Evolutionary conservation across 64 coral and sea anemone species (phyloP).

Genomic region (Montipora cactus): DNA sequence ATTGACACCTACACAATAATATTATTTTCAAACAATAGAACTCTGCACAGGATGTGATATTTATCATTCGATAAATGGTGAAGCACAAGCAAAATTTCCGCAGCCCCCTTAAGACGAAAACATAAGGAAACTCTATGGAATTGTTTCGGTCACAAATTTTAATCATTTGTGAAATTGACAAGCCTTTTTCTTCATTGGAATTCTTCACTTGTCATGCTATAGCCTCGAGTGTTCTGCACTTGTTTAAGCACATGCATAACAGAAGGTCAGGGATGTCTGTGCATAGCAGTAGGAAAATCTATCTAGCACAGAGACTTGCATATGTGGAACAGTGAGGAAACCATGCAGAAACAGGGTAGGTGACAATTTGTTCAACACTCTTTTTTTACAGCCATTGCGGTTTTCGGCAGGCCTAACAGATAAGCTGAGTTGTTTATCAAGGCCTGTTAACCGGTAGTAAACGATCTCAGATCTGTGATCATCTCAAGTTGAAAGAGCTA

Average conservation of each 20-base stretch:
- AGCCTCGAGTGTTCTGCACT: not conserved
- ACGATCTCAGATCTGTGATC: not conserved
- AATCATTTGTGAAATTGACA: too few relatives aligned
- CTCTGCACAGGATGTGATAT: too few relatives aligned
- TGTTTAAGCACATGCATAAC: not conserved
- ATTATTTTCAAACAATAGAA: too few relatives aligned
- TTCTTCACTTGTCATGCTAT: too few relatives aligned
- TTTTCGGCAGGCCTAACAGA: not conserved
- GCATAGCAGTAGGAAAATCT: not conserved
- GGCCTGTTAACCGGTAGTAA: not conserved
- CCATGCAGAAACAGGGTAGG: constrained; percentile 2
- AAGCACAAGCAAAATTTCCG: too few relatives aligned
- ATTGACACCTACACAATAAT: too few relatives aligned
- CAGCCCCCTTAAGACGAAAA: too few relatives aligned
- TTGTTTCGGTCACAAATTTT: too few relatives aligned
- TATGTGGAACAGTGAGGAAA: not conserved
- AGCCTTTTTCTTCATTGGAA: too few relatives aligned
- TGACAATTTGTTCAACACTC: not conserved
- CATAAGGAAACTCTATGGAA: too few relatives aligned
- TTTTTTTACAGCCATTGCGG: not conserved
- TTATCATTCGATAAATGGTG: too few relatives aligned
- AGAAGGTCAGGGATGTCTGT: not conserved
- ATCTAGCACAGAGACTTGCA: not conserved
- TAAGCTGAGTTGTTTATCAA: too few relatives aligned
- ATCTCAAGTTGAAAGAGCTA: not conserved